Base-by-base conservation (phyloP, 1,140 invertebrate species). In the Uloborus diversus region DNA sequence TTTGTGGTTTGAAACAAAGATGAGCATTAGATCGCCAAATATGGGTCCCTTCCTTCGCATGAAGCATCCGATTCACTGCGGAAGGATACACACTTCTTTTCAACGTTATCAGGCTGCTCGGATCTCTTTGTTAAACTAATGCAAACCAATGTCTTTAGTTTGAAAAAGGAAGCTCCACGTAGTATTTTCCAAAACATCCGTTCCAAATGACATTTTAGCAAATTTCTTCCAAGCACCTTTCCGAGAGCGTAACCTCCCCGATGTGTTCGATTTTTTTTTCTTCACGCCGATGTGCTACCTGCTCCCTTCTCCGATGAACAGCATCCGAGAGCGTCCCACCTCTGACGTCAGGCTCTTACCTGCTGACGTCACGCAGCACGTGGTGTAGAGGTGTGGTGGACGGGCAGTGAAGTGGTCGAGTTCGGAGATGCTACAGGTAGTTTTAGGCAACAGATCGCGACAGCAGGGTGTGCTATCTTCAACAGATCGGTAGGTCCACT, bases 41-140 rank as follows among this genome's bases (percentile, higher is more conserved):
- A 32, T 56, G 62, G 49, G n/a, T n/a, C 32, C 1, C 23, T 17
- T n/a, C 4, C 4, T 64, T 20, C 14, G 13, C 37, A 59, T 70
- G 30, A 11, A 20, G 47, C 71, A 30, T 51, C 47, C 32, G 47
- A 78, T 20, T 78, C 42, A 37, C 42, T 9, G 73, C 73, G 73
- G 73, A 78, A 78, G 73, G 73, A 78, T 78, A 78, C 73, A 78
- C 73, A 78, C 28, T 51, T 78, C 73, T 78, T 65, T 51, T 49
- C 47, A 56, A 23, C 62, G 59, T 78, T 65, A 78, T 78, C 62
- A 78, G 73, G 61, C 56, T 27, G 27, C 61, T 37, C 20, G 62
- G 61, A 78, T 78, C 73, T 56, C 47, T 65, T 66, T 78, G 73
- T 57, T 25, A 20, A 33, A 33, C n/a, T n/a, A n/a, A n/a, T n/a